phyloP scores from a whole-genome alignment of 1,140 invertebrate species.

The Zaprionus ornatus region DNA sequence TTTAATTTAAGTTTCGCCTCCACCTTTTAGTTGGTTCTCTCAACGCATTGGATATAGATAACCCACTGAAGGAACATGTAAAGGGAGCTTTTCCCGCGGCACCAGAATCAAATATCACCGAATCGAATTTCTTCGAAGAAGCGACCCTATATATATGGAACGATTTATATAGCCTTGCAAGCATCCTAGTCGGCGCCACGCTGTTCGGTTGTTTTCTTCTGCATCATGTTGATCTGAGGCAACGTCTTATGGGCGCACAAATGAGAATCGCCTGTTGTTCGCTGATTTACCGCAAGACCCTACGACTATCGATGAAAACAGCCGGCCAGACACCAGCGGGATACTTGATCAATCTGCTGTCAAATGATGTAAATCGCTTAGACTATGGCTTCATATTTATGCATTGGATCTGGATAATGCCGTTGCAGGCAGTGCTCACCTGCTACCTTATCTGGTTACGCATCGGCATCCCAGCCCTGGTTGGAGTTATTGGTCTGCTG shows the following conservation, averaged over 20 bases:
- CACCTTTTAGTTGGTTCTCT: slow-evolving; percentile 26
- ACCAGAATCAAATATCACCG: slow-evolving; percentile 11
- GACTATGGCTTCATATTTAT: slow-evolving; percentile 87
- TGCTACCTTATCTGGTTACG: slow-evolving; percentile 88
- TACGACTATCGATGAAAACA: slow-evolving; percentile 87
- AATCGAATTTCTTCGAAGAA: slow-evolving; percentile 16
- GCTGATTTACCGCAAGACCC: slow-evolving; percentile 86
- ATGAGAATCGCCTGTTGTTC: slow-evolving; percentile 86
- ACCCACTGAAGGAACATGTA: slow-evolving; percentile 39
- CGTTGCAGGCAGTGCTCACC: slow-evolving; percentile 86
- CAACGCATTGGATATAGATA: slow-evolving; percentile 40
- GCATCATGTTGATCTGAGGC: slow-evolving; percentile 82
- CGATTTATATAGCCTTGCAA: slow-evolving; percentile 64
- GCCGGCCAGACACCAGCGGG: slow-evolving; percentile 90
- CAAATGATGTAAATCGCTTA: slow-evolving; percentile 90
- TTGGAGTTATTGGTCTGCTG: slow-evolving; percentile 87
- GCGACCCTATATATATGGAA: slow-evolving; percentile 51
- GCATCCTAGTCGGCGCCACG: slow-evolving; percentile 68
- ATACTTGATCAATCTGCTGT: slow-evolving; percentile 93
- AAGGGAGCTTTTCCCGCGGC: neutral
- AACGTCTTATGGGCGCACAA: slow-evolving; percentile 80
- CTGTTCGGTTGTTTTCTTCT: slow-evolving; percentile 75
- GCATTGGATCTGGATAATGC: slow-evolving; percentile 89
- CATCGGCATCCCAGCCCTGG: slow-evolving; percentile 88
- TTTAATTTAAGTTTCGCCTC: neutral